Evolutionary conservation across 2,888 invertebrate genomes (phyloP).

Genomic region (Ornithoptera alexandrae): DNA sequence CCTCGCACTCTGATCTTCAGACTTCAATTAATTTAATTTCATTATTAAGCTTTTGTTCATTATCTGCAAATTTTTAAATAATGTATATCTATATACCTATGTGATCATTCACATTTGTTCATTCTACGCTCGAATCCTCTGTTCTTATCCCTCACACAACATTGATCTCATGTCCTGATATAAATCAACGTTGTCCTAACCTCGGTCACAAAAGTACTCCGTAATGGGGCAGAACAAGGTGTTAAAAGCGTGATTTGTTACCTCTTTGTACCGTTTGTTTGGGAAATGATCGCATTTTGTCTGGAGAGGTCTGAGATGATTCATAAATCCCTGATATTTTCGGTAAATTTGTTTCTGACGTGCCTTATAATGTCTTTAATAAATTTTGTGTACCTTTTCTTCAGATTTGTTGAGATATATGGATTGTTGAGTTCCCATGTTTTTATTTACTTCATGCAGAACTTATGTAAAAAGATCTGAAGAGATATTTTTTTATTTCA

Average conservation of each 20-base stretch:
- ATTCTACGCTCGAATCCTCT: constrained; percentile 2
- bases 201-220: constrained; percentile 33
- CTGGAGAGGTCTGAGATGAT: constrained; percentile 19
- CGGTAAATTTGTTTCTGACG: constrained; percentile 11
- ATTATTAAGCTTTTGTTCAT: too few species aligned
- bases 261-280: constrained; percentile 46
- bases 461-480: not conserved
- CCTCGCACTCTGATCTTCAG: too few species aligned
- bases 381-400: constrained; percentile 5
- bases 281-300: constrained; percentile 33
- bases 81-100: too few species aligned
- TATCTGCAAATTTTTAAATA: too few species aligned
- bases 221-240: constrained; percentile 37
- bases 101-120: too few species aligned
- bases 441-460: not conserved
- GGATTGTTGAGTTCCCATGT: not conserved
- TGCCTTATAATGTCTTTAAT: not conserved
- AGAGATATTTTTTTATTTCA: not conserved
- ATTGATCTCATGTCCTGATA: constrained; percentile 39
- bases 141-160: constrained; percentile 37
- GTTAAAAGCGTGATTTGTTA: constrained; percentile 59
- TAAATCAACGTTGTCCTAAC: constrained; percentile 37
- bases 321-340: constrained; percentile 16
- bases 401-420: not conserved
- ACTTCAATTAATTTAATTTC: too few species aligned